A percentile compares a stretch with the other conserved stretches of the same genome.
These are phyloP conservation scores for Osmerus eperlanus DNA, from an alignment of 2,113 vertebrate genomes.

Conservation along the genomic window DNA sequence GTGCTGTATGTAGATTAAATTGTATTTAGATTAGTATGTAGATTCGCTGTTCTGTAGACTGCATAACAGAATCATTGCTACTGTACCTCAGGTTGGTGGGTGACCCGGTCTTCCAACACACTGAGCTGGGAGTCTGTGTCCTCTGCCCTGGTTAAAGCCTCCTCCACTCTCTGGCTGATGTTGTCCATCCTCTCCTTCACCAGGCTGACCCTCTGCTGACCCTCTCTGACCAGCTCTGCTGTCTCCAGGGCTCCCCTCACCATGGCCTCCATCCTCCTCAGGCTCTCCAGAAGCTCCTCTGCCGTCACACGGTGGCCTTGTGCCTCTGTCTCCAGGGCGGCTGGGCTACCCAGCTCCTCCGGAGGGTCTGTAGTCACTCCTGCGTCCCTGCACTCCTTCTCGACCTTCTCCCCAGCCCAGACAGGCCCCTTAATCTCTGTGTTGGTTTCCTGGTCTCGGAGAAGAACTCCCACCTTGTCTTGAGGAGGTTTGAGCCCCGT, in stretches of 20 bases:
- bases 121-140: conserved; percentile 49
- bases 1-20: too few species aligned
- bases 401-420: conserved; percentile 12
- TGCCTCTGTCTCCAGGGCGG: conserved; percentile 18
- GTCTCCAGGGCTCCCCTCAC: conserved; percentile 53
- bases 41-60: too few species aligned
- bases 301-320: conserved; percentile 16
- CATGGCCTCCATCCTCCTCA: conserved; percentile 60
- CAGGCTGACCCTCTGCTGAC: conserved; percentile 58
- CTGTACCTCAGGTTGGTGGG: conserved; percentile 46
- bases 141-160: conserved; percentile 50
- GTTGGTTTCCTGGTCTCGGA: conserved; percentile 43
- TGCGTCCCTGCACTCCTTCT: conserved; percentile 53
- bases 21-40: too few species aligned
- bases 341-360: conserved; percentile 29
- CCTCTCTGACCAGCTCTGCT: conserved; percentile 53
- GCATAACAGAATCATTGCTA: too few species aligned
- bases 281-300: conserved; percentile 50
- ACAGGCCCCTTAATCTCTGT: conserved; percentile 31
- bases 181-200: conserved; percentile 63
- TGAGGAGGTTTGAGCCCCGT: conserved; percentile 19
- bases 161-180: conserved; percentile 59
- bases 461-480: conserved; percentile 13
- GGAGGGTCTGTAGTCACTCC: conserved; percentile 45
- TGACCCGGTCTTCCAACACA: conserved; percentile 41